Conservation (phyloP, 2,113 vertebrate species). For the Gadus macrocephalus region DNA sequence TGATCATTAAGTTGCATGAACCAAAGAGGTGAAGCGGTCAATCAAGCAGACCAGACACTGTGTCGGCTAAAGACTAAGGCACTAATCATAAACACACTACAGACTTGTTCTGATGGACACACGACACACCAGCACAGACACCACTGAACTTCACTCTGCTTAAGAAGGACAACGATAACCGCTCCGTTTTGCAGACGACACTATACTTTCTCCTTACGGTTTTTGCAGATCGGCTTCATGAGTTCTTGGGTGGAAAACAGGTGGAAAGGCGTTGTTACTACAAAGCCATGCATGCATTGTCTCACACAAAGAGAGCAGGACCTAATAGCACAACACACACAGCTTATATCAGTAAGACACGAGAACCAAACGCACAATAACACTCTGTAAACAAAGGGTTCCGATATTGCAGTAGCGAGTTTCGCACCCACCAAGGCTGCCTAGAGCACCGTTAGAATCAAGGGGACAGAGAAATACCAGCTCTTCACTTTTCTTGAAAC, state of each 20-base stretch:
- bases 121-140: constrained; percentile 15
- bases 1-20: constrained; percentile 40
- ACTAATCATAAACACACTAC: constrained; percentile 64
- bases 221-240: not conserved
- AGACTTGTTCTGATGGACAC: constrained; percentile 48
- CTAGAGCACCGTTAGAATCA: constrained; percentile 32
- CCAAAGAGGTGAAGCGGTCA: constrained; percentile 39
- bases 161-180: not conserved
- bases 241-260: not conserved
- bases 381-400: constrained; percentile 41
- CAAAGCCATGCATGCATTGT: constrained; percentile 65
- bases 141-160: constrained; percentile 17
- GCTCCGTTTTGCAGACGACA: not conserved
- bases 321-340: constrained; percentile 29
- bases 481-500: no score
- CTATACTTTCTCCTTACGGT: not conserved
- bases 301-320: constrained; percentile 39
- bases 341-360: constrained; percentile 35
- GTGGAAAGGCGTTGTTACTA: constrained; percentile 18
- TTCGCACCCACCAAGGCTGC: constrained; percentile 25
- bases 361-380: constrained; percentile 39
- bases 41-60: constrained; percentile 45
- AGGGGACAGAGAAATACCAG: constrained; percentile 5
- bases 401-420: constrained; percentile 38
- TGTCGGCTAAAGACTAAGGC: constrained; percentile 69